These are phyloP conservation scores for Chorisops tibialis DNA, from an alignment of 2,888 invertebrate genomes.

Conservation along the genomic window DNA sequence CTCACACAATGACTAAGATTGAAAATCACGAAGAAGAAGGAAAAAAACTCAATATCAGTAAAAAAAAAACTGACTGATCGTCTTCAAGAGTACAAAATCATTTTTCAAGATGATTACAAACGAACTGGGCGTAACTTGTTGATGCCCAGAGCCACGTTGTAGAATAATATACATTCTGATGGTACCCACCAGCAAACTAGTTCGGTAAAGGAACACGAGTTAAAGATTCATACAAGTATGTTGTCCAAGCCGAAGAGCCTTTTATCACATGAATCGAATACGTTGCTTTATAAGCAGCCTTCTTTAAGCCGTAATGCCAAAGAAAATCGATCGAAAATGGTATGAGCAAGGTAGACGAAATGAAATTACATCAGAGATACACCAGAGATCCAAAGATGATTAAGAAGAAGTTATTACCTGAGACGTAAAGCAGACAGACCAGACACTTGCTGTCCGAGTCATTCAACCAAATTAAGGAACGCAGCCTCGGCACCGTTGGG, in stretches of 20 bases:
- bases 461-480: conserved; percentile 13
- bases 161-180: neutral
- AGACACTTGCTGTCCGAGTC: conserved; percentile 23
- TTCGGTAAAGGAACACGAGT: neutral
- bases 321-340: conserved; percentile 12
- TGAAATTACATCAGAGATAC: conserved; percentile 10
- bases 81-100: conserved; percentile 20
- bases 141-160: conserved; percentile 32
- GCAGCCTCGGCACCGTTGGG: neutral
- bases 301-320: too few relatives aligned
- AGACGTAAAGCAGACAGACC: conserved; percentile 22
- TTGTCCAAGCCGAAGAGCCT: neutral
- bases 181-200: conserved; percentile 17
- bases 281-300: neutral
- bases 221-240: neutral
- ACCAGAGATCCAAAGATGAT: conserved; percentile 24
- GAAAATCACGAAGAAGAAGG: conserved; percentile 5
- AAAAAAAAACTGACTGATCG: conserved; percentile 9
- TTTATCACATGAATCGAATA: neutral
- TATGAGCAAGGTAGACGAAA: neutral
- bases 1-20: conserved; percentile 9
- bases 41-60: neutral
- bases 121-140: conserved; percentile 36
- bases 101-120: conserved; percentile 30
- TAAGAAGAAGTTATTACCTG: conserved; percentile 33